A percentile compares a stretch with the other conserved stretches of the same genome.
Evolutionary conservation across 2,113 vertebrate genomes (phyloP).

Genomic region (Danionella cerebrum): DNA sequence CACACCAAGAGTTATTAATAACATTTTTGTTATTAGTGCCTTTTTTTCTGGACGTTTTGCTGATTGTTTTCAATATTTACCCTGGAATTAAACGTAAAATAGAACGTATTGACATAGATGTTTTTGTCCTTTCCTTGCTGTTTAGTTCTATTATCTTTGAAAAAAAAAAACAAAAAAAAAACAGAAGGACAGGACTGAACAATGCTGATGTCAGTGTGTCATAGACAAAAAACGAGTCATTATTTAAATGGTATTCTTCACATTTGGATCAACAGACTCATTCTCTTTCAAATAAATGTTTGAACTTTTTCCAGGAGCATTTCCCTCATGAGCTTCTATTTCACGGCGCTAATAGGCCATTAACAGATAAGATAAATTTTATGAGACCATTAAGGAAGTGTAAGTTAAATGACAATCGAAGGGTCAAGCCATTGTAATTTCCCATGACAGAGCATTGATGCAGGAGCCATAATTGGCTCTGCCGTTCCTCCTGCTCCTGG

Average conservation of each 20-base stretch:
- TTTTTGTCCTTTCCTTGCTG: no score
- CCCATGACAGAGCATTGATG: constrained; percentile 3
- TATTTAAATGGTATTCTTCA: neutral
- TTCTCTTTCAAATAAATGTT: constrained; percentile 20
- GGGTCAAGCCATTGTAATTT: constrained; percentile 31
- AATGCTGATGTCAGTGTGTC: no score
- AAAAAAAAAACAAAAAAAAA: no score
- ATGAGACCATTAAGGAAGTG: constrained; percentile 30
- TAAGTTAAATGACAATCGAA: constrained; percentile 36
- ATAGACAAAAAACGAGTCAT: no score
- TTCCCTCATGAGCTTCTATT: constrained; percentile 16
- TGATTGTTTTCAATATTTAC: no score
- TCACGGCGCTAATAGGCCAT: constrained; percentile 22
- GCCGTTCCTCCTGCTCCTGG: constrained; percentile 3
- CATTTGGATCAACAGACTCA: neutral
- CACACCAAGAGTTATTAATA: no score
- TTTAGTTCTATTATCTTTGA: no score
- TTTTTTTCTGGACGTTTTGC: no score
- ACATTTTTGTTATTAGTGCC: no score
- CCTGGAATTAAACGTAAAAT: no score
- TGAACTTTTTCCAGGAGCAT: constrained; percentile 8
- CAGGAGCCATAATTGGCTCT: constrained; percentile 24
- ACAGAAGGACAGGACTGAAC: no score
- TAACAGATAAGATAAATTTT: constrained; percentile 34
- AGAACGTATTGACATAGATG: no score